Evolutionary conservation across 2,797 vertebrate species (phyloP).

Genomic region (Triplophysa bombifrons): DNA sequence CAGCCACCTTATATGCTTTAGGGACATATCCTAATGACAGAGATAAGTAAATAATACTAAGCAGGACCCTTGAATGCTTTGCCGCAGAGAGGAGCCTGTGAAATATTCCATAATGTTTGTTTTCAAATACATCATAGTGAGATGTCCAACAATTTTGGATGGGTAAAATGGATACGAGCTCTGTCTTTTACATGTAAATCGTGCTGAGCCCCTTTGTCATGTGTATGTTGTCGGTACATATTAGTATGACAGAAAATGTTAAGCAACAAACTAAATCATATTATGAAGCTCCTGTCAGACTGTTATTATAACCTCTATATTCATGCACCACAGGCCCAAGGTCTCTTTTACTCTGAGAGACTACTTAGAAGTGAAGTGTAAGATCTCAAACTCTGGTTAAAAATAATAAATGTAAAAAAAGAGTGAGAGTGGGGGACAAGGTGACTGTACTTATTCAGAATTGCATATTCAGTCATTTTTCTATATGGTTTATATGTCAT

Average conservation of each 20-base stretch:
- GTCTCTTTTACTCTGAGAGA: no score
- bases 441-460: background rate
- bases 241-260: background rate
- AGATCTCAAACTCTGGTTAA: no score
- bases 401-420: no score
- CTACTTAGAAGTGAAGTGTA: no score
- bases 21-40: no score
- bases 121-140: background rate
- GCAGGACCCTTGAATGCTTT: slow-evolving; percentile 9
- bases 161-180: background rate
- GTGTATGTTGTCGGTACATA: background rate
- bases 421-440: no score
- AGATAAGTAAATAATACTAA: no score
- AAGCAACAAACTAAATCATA: slow-evolving; percentile 10
- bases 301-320: slow-evolving; percentile 11
- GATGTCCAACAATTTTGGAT: background rate
- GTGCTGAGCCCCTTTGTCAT: background rate
- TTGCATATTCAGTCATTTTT: background rate
- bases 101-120: slow-evolving; percentile 9
- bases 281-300: slow-evolving; percentile 35
- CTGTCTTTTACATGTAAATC: background rate
- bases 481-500: background rate
- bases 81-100: background rate
- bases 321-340: background rate
- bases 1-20: no score